Base-by-base conservation (phyloP, 1,140 invertebrate genomes). In the Cyclargus thomasi region DNA sequence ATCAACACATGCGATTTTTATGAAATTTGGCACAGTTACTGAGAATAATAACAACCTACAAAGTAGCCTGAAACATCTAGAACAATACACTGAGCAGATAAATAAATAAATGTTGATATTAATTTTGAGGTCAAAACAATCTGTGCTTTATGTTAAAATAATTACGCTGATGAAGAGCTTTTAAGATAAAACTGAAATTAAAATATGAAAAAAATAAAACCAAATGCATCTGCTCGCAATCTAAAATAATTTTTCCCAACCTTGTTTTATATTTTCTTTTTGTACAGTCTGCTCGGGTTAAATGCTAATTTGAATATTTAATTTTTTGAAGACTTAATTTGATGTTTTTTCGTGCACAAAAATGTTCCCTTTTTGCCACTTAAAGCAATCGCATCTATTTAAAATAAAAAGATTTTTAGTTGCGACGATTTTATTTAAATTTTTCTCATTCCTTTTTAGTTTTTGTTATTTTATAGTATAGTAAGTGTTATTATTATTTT, bases 101-200 rank as follows among this genome's bases (percentile, higher is more conserved):
- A 47, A 3, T 14, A 47, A 47, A 3, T 47, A 16, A 47, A 3
- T 29, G 29, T 29, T 29, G 29, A 6, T 39, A 11, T 39, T 47
- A 47, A 47, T 20, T 59, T 59, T 59, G 18, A 59, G 55, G 55
- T 17, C 55, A 59, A 6, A 59, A 8, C 55, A 59, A 20, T 59
- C 18, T 59, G 55, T 21, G 20, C 55, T 21, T 11, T 21, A 59
- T 59, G 20, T 21, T 59, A 59, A 59, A 59, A 21, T 59, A 59
- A 59, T 21, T 59, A 11, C 18, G 55, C 18, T 59, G 55, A 59
- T 59, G 18, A 59, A 59, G 53, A 55, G 17, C 17, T 59, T 59
- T 59, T 59, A 59, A 59, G 55, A 59, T 21, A 59, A 59, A 59
- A 59, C 55, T 20, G 55, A 59, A 59, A 59, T 59, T 59, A 59